phyloP scores from a whole-genome alignment of 2,888 invertebrate genomes.

The Dichetophora obliterata region DNA sequence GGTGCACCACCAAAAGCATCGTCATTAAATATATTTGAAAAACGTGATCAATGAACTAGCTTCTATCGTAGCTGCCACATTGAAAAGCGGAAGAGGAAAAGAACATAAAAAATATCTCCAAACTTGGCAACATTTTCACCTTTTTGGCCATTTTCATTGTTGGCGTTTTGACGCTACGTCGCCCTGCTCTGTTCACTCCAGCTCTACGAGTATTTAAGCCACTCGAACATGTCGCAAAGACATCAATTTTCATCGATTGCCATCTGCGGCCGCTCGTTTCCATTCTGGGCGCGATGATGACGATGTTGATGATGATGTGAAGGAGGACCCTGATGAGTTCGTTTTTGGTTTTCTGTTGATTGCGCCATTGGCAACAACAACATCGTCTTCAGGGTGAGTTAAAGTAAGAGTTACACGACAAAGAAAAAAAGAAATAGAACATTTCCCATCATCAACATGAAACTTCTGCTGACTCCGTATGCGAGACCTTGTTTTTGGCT shows the following conservation, averaged over 20 bases:
- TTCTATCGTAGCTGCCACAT: background rate
- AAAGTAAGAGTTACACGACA: background rate
- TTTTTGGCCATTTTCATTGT: background rate
- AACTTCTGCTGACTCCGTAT: background rate
- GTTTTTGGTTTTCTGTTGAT: constrained; percentile 20
- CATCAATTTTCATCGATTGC: constrained; percentile 62
- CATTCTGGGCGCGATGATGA: background rate
- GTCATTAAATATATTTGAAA: constrained; percentile 18
- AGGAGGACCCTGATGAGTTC: constrained; percentile 15
- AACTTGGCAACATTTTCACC: constrained; percentile 23
- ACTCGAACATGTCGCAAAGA: constrained; percentile 65
- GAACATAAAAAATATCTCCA: background rate
- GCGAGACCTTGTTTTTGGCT: background rate
- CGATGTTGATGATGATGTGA: constrained; percentile 2
- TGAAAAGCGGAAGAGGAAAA: background rate
- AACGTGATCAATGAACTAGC: constrained; percentile 14
- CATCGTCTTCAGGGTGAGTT: background rate
- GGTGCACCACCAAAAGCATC: background rate
- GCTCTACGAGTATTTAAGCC: constrained; percentile 28
- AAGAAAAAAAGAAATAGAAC: background rate
- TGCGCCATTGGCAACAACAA: background rate
- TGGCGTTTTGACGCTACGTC: background rate
- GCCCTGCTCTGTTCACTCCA: background rate
- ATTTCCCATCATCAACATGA: background rate
- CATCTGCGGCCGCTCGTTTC: constrained; percentile 44